Evolutionary conservation across 2,888 invertebrate species (phyloP), one percentile per base, ranked within the genome.

Genomic region (Digitonthophagus gazella): DNA sequence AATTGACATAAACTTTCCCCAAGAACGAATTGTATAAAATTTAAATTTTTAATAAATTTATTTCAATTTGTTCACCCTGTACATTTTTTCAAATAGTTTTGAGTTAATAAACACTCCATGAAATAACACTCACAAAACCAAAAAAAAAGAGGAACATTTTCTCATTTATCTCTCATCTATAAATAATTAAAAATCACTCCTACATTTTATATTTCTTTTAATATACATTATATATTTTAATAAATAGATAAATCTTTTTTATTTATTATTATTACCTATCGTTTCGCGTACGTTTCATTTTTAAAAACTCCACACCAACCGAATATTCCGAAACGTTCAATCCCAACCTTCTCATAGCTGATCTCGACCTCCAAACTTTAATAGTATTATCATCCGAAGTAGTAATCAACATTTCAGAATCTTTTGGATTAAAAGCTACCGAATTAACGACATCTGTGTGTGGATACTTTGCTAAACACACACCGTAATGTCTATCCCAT

Each of bases 401-500:
- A 3, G 93, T 92, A 4, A 95, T 90, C 22, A 94, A 83, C 89
- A 93, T 91, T 82, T 93, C 91, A 0, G 91, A 87, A 82, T 94
- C 91, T 71, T 85, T 84, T 0, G 93, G 93, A 83, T 93, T 93
- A 79, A 95, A 93, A 1, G 94, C 93, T 0, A 94, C 93, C 15
- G 91, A 91, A 82, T 93, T 94, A 0, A 94, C 94, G 5, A 93
- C 93, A 80, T 93, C 93, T 0, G 83, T 82, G 79, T 95, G 94
- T 2, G 90, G 91, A 74, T 90, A 90, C 77, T 90, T 91, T 0
- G 89, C 89, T 71, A 95, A 82, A 77, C 91, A 91, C 3, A 90
- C 86, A 3, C 93, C 93, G 78, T 93, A 94, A 78, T 93, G 93
- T 66, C 93, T 85, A 79, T 95, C 94, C 94, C 94, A 95, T 15